Percentiles rank a stretch among this genome's conserved stretches.
These are phyloP conservation scores for Panorpa germanica DNA, from an alignment of 2,888 invertebrate genomes.

Conservation along the genomic window DNA sequence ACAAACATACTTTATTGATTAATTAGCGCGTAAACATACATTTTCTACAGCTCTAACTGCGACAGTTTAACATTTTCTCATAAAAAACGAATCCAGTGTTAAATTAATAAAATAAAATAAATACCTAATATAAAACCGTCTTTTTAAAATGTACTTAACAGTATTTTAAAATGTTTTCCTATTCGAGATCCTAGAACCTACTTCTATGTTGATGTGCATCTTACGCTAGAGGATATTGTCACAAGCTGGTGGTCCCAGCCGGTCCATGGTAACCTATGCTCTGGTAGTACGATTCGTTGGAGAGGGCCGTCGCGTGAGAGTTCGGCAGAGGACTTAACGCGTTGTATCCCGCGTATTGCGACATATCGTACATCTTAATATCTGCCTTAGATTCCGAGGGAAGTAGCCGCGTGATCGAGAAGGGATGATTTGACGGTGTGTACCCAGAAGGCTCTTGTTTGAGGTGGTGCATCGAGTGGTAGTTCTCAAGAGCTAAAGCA, in stretches of 20 bases:
- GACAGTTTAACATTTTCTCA: too few relatives aligned
- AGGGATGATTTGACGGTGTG: slow-evolving; percentile 75
- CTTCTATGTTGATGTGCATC: slow-evolving; percentile 20
- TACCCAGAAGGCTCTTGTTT: slow-evolving; percentile 65
- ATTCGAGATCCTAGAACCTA: too few relatives aligned
- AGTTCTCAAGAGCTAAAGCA: slow-evolving; percentile 33
- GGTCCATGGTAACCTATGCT: slow-evolving; percentile 56
- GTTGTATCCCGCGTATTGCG: slow-evolving; percentile 40
- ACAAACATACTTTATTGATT: too few relatives aligned
- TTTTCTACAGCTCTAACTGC: too few relatives aligned
- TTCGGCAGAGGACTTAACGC: slow-evolving; percentile 39
- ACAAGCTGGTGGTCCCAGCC: slow-evolving; percentile 65
- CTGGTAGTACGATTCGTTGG: slow-evolving; percentile 68
- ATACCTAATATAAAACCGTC: too few relatives aligned
- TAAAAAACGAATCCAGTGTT: too few relatives aligned
- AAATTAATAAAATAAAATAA: too few relatives aligned
- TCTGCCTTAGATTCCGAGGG: slow-evolving; percentile 78
- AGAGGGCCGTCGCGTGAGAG: slow-evolving; percentile 34
- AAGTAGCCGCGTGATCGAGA: slow-evolving; percentile 84
- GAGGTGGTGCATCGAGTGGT: slow-evolving; percentile 43
- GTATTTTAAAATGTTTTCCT: too few relatives aligned
- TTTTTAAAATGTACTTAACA: too few relatives aligned
- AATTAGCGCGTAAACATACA: too few relatives aligned
- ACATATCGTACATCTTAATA: slow-evolving; percentile 83
- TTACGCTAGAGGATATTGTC: slow-evolving; percentile 85